A percentile compares a stretch with the other conserved stretches of the same genome.
phyloP scores from a whole-genome alignment of 53 echinoderm and acorn worm genomes.

The Luidia sarsii region DNA sequence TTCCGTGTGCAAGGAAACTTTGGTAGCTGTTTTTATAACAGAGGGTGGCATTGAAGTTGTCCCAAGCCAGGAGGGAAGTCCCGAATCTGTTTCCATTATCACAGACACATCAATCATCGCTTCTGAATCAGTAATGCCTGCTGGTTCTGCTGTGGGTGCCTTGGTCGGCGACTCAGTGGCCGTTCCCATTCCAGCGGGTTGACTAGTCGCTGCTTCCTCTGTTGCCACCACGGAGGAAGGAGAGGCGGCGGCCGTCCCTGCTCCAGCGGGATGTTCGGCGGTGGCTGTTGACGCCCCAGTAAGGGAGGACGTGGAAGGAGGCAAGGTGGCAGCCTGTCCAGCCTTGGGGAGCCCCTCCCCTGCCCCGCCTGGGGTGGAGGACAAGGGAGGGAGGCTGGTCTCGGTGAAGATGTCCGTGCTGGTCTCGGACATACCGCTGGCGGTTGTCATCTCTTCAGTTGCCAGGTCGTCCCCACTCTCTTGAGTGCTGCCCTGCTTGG shows the following conservation, averaged over 20 bases:
- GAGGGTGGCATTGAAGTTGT: neutral
- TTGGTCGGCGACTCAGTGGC: neutral
- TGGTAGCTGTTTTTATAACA: neutral
- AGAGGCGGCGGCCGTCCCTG: too few species aligned
- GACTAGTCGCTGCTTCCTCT: neutral
- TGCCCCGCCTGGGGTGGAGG: neutral
- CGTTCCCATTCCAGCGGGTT: neutral
- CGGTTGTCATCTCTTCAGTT: neutral
- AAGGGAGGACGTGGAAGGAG: too few species aligned
- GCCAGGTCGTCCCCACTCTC: neutral
- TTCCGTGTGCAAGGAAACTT: neutral
- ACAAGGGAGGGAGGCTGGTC: neutral
- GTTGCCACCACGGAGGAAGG: too few species aligned
- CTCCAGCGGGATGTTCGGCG: too few species aligned
- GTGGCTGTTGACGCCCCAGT: neutral
- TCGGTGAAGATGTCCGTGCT: neutral
- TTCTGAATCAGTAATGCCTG: too few species aligned
- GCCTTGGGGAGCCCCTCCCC: neutral
- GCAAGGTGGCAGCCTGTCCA: neutral
- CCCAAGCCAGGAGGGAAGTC: neutral
- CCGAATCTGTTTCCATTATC: too few species aligned
- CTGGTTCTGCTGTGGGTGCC: too few species aligned
- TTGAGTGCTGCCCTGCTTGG: constrained; percentile 11
- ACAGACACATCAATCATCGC: too few species aligned
- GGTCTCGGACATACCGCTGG: neutral